Conservation (phyloP, 2,888 invertebrate genomes). For the Thecophora atra region DNA sequence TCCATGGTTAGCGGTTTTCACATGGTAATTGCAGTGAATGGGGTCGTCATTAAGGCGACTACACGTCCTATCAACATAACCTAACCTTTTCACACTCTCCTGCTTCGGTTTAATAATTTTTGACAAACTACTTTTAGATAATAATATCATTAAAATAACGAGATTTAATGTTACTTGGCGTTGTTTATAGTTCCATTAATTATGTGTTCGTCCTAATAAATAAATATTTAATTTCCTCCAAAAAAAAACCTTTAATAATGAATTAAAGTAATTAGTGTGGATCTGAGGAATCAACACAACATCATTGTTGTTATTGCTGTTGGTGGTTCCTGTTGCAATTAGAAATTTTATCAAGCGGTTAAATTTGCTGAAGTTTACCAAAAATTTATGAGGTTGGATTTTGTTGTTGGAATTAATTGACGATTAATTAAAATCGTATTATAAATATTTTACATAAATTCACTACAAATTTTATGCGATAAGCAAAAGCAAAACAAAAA, state of each 20-base stretch:
- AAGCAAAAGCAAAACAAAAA: no score
- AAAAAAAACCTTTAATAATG: constrained; percentile 13
- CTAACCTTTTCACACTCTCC: background rate
- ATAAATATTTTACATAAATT: background rate
- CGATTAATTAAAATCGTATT: constrained; percentile 6
- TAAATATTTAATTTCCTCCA: background rate
- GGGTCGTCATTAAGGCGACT: no score
- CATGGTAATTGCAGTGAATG: no score
- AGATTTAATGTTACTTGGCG: background rate
- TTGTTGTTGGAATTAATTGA: background rate
- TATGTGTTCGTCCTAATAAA: background rate
- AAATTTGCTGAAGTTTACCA: background rate
- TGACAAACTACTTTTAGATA: background rate
- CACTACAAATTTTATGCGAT: background rate
- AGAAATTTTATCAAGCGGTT: background rate
- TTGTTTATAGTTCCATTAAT: constrained; percentile 5
- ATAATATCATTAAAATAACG: constrained; percentile 20
- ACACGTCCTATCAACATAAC: no score
- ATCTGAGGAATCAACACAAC: no score
- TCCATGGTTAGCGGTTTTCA: no score
- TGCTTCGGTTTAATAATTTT: background rate
- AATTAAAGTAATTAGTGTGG: constrained; percentile 21
- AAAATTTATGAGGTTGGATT: background rate
- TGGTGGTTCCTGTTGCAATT: background rate
- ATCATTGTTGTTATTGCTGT: background rate